These are phyloP conservation scores for Drosophila erecta DNA, from an alignment of 1,140 invertebrate species.

Conservation along the genomic window DNA sequence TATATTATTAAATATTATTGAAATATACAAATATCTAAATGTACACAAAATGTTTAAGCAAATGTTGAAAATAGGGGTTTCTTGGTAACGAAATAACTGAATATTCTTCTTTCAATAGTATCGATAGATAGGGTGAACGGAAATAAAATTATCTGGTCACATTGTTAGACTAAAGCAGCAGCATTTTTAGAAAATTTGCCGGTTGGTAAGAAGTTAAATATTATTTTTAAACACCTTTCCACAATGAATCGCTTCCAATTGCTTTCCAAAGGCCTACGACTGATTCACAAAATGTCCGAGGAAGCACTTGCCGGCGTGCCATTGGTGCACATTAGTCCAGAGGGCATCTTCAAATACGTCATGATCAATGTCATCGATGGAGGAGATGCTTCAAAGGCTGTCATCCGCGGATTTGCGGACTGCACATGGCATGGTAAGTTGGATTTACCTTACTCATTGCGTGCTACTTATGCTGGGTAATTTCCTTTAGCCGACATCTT, in stretches of 20 bases:
- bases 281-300: slow-evolving; percentile 67
- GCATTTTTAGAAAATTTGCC: slow-evolving; percentile 4
- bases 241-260: background rate
- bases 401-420: slow-evolving; percentile 90
- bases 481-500: slow-evolving; percentile 87
- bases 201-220: slow-evolving; percentile 6
- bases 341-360: slow-evolving; percentile 93
- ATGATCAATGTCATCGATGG: slow-evolving; percentile 89
- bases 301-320: slow-evolving; percentile 85
- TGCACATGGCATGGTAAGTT: slow-evolving; percentile 89
- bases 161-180: background rate
- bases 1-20: no score
- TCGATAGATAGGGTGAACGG: background rate
- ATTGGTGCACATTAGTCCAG: slow-evolving; percentile 92
- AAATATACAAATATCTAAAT: background rate
- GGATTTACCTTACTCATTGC: slow-evolving; percentile 54
- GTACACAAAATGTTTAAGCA: no score
- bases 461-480: background rate
- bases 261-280: slow-evolving; percentile 15
- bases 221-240: background rate
- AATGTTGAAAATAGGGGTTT: no score
- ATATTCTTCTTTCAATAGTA: background rate
- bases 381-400: slow-evolving; percentile 86
- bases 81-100: background rate
- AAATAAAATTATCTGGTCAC: background rate